Percentiles rank a stretch among this genome's conserved stretches.
These are phyloP conservation scores for Malthinus seriepunctatus DNA, from an alignment of 2,888 invertebrate species.

Conservation along the genomic window DNA sequence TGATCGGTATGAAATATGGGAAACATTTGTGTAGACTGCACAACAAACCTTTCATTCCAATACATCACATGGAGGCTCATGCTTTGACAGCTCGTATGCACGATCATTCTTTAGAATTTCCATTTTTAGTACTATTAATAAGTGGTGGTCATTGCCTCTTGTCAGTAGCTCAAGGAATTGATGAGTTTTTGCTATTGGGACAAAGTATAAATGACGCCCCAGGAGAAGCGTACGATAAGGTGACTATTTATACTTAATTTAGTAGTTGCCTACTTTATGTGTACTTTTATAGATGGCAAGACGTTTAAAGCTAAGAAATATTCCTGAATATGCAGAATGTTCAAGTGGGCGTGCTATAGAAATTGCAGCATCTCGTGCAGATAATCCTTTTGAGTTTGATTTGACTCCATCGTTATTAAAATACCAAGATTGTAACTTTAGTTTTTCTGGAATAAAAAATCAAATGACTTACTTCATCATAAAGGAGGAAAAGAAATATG, in stretches of 20 bases:
- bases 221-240: slow-evolving; percentile 94
- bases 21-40: slow-evolving; percentile 69
- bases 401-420: slow-evolving; percentile 69
- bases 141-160: slow-evolving; percentile 94
- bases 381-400: slow-evolving; percentile 65
- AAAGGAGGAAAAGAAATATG: slow-evolving; percentile 29
- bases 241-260: slow-evolving; percentile 43
- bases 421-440: slow-evolving; percentile 84
- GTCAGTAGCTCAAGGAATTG: slow-evolving; percentile 71
- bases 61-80: slow-evolving; percentile 99
- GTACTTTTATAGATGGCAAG: slow-evolving; percentile 68
- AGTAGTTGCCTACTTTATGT: neutral
- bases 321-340: slow-evolving; percentile 71
- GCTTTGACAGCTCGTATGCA: slow-evolving; percentile 85
- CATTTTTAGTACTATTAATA: slow-evolving; percentile 85
- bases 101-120: slow-evolving; percentile 71
- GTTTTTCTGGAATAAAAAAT: slow-evolving; percentile 83
- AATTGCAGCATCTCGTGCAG: slow-evolving; percentile 69
- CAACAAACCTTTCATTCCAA: slow-evolving; percentile 85
- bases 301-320: slow-evolving; percentile 77
- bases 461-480: slow-evolving; percentile 52
- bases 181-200: slow-evolving; percentile 81
- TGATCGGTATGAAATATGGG: slow-evolving; percentile 82
- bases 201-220: slow-evolving; percentile 83
- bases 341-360: slow-evolving; percentile 90